Evolutionary conservation across 2,113 vertebrate species (phyloP).

Genomic region (Gopherus flavomarginatus): DNA sequence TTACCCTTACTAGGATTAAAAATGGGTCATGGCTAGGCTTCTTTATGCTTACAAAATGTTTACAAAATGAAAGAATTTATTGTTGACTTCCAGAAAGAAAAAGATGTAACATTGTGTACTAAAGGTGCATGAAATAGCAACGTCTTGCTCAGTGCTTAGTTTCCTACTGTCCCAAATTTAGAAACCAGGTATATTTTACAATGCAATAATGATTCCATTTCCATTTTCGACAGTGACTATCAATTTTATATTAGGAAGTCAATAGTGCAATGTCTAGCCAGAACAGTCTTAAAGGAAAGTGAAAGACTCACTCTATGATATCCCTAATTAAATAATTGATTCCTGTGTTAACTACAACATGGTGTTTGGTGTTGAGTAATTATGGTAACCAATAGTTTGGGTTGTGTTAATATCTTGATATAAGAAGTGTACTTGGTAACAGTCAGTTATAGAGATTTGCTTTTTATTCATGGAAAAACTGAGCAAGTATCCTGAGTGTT

Average conservation of each 20-base stretch:
- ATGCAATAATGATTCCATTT: neutral
- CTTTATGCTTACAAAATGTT: neutral
- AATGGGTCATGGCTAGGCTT: neutral
- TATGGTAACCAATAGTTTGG: neutral
- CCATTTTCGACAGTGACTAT: neutral
- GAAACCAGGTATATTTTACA: neutral
- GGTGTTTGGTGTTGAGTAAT: neutral
- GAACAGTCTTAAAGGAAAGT: neutral
- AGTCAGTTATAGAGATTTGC: neutral
- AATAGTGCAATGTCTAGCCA: neutral
- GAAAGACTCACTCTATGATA: neutral
- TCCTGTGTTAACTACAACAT: too few species aligned
- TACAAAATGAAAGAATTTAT: neutral
- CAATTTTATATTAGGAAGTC: neutral
- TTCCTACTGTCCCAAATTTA: neutral
- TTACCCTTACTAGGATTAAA: neutral
- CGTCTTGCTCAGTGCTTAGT: neutral
- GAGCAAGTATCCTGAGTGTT: neutral
- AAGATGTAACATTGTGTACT: neutral
- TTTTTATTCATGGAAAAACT: neutral
- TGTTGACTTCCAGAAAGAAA: neutral
- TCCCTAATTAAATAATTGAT: neutral
- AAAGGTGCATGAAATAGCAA: neutral
- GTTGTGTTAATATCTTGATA: neutral
- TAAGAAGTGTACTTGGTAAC: neutral